Evolutionary conservation across 2,113 vertebrate species (phyloP).

Genomic region (Malurus melanocephalus): DNA sequence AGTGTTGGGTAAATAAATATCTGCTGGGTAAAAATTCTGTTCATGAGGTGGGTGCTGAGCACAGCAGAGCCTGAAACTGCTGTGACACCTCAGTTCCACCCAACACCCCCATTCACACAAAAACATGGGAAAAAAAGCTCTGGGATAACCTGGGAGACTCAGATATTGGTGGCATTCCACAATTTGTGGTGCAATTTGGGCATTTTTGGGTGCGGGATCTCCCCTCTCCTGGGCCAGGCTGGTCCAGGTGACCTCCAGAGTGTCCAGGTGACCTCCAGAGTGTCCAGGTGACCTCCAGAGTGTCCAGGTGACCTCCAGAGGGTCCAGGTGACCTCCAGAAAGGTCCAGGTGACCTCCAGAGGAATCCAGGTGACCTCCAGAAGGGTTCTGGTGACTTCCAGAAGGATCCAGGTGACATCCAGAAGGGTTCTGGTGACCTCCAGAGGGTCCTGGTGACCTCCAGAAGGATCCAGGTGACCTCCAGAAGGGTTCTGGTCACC

Average conservation of each 20-base stretch:
- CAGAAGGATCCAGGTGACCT: too few relatives aligned
- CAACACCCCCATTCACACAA: accelerated
- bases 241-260: accelerated
- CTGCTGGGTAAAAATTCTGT: neutral
- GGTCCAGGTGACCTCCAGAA: too few relatives aligned
- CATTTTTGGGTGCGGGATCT: neutral
- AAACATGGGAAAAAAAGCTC: accelerated
- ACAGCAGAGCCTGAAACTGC: accelerated
- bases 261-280: too few relatives aligned
- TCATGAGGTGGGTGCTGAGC: accelerated
- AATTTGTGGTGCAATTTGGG: neutral
- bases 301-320: too few relatives aligned
- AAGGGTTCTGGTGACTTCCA: accelerated
- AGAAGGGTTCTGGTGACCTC: too few relatives aligned
- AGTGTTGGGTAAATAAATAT: neutral
- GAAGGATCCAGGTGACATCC: accelerated
- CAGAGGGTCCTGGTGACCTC: too few relatives aligned
- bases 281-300: too few relatives aligned
- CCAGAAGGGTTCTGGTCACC: too few relatives aligned
- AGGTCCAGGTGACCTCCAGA: too few relatives aligned
- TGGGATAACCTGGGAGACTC: neutral
- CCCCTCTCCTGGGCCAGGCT: neutral
- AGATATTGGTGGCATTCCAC: neutral
- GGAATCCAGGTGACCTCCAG: accelerated
- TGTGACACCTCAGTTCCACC: accelerated